Evolutionary conservation across 2,888 invertebrate species (phyloP).

Genomic region (Epinotia demarniana): DNA sequence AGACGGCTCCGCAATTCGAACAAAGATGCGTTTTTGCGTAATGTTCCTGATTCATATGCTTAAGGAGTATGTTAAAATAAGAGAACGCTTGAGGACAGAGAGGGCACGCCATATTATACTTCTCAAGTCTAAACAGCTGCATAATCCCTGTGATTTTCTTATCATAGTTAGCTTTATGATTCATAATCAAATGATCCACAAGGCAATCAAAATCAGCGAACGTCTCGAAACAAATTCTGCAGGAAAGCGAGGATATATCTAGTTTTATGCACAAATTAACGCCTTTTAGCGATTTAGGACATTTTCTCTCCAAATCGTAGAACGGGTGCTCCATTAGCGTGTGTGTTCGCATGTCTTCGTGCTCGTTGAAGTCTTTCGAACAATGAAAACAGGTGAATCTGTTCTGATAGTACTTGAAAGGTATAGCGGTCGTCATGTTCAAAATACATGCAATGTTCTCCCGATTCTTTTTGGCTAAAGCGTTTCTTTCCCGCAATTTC

Average conservation of each 20-base stretch:
- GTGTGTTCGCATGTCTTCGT: slow-evolving; percentile 47
- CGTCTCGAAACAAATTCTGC: slow-evolving; percentile 46
- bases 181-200: slow-evolving; percentile 48
- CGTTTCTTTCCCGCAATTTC: slow-evolving; percentile 35
- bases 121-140: slow-evolving; percentile 46
- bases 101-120: slow-evolving; percentile 47
- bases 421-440: slow-evolving; percentile 49
- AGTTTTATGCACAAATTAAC: slow-evolving; percentile 48
- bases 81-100: slow-evolving; percentile 45
- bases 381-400: slow-evolving; percentile 50
- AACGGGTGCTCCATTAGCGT: slow-evolving; percentile 41
- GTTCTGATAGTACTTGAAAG: slow-evolving; percentile 49
- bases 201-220: slow-evolving; percentile 47
- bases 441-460: slow-evolving; percentile 47
- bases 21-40: slow-evolving; percentile 47
- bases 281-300: slow-evolving; percentile 44
- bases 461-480: slow-evolving; percentile 41
- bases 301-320: slow-evolving; percentile 45
- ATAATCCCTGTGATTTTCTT: slow-evolving; percentile 44
- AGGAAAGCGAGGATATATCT: slow-evolving; percentile 47
- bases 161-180: slow-evolving; percentile 48
- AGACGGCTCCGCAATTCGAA: slow-evolving; percentile 46
- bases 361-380: slow-evolving; percentile 43
- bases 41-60: slow-evolving; percentile 49
- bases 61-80: slow-evolving; percentile 47